phyloP scores from a whole-genome alignment of 1,140 invertebrate genomes.

The Cephus cinctus region DNA sequence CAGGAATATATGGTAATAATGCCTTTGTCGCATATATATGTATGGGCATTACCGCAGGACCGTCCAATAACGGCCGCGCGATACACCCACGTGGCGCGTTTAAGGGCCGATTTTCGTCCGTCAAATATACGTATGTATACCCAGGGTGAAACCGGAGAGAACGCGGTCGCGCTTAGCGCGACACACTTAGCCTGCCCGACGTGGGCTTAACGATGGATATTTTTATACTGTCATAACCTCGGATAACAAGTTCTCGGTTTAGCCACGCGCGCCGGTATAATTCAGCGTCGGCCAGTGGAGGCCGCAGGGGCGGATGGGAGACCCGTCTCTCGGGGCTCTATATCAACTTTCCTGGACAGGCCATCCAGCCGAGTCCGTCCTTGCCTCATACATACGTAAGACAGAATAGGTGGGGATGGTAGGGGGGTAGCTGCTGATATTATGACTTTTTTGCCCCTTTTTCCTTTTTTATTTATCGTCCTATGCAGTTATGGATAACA shows the following conservation, averaged over 20 bases:
- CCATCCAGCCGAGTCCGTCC: conserved; percentile 22
- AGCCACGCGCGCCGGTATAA: conserved; percentile 32
- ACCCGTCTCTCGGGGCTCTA: conserved; percentile 37
- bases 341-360: conserved; percentile 39
- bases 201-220: conserved; percentile 34
- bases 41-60: too few species aligned
- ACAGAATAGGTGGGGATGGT: too few species aligned
- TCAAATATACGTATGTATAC: too few species aligned
- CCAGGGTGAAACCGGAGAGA: too few species aligned
- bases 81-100: too few species aligned
- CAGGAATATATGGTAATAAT: too few species aligned
- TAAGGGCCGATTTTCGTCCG: too few species aligned
- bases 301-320: conserved; percentile 17
- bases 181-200: too few species aligned
- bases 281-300: conserved; percentile 45
- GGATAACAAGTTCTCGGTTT: conserved; percentile 43
- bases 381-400: conserved; percentile 37
- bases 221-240: conserved; percentile 43
- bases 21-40: too few species aligned
- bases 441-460: too few species aligned
- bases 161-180: too few species aligned
- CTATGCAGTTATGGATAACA: conserved; percentile 14
- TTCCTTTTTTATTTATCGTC: conserved; percentile 7
- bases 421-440: conserved; percentile 14
- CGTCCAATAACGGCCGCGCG: too few species aligned